A percentile compares a stretch with the other conserved stretches of the same genome.
These are phyloP conservation scores for Monoplex corrugatus DNA, from an alignment of 2,888 invertebrate species.

Conservation along the genomic window DNA sequence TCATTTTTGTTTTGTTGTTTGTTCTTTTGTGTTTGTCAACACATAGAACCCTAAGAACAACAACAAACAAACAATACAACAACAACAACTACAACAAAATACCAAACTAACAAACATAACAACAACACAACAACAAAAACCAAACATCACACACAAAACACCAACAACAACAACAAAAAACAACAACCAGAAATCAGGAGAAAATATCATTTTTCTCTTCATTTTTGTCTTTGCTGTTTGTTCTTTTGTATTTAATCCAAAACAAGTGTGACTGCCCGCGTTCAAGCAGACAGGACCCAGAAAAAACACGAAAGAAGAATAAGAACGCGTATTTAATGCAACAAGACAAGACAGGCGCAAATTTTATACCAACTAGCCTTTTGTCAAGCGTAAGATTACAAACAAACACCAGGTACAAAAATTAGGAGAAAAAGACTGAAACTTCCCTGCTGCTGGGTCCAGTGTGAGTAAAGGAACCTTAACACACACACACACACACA, in stretches of 20 bases:
- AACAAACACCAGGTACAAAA: not conserved
- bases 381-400: not conserved
- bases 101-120: not conserved
- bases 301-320: not conserved
- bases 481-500: slow-evolving; percentile 31
- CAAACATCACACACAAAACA: not conserved
- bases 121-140: not conserved
- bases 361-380: not conserved
- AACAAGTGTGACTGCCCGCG: too few relatives aligned
- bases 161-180: too few relatives aligned
- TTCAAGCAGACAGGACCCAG: too few relatives aligned
- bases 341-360: not conserved
- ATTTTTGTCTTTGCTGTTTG: not conserved
- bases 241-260: too few relatives aligned
- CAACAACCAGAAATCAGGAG: too few relatives aligned
- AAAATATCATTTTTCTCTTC: too few relatives aligned
- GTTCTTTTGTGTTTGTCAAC: not conserved
- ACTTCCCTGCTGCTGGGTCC: not conserved
- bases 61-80: not conserved
- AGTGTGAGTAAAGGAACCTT: not conserved
- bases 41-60: not conserved
- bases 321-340: not conserved
- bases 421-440: not conserved
- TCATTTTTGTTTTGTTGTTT: not conserved
- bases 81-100: too few relatives aligned